These are phyloP conservation scores for Nothoprocta pentlandii DNA, from an alignment of 2,113 vertebrate species.

Conservation along the genomic window DNA sequence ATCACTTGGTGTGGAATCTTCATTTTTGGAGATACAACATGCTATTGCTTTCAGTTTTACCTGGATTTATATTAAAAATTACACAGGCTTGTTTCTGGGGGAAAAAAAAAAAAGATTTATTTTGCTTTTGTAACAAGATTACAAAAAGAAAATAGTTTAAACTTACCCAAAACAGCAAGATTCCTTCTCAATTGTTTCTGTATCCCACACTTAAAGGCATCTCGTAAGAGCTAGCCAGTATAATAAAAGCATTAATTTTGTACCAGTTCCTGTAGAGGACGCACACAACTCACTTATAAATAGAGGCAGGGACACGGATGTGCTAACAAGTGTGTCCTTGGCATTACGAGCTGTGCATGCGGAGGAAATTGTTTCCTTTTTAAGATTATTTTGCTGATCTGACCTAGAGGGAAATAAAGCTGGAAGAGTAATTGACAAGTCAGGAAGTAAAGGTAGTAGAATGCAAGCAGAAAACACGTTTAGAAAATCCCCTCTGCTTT, in stretches of 20 bases:
- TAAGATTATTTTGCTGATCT: background rate
- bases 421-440: background rate
- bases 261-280: conserved; percentile 9
- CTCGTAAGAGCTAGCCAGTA: background rate
- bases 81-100: background rate
- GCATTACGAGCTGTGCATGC: background rate
- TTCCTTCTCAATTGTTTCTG: background rate
- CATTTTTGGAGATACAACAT: background rate
- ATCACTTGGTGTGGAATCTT: background rate
- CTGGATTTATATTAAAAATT: background rate
- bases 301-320: background rate
- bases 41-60: background rate
- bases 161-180: background rate
- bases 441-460: background rate
- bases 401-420: background rate
- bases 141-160: background rate
- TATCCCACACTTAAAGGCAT: background rate
- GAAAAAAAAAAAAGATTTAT: background rate
- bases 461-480: background rate
- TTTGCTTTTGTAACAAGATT: background rate
- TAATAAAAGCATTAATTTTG: background rate
- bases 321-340: background rate
- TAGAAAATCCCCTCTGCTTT: background rate
- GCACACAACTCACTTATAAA: background rate
- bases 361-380: background rate